Evolutionary conservation across 2,888 invertebrate genomes (phyloP).

Genomic region (Apotomis capreana): DNA sequence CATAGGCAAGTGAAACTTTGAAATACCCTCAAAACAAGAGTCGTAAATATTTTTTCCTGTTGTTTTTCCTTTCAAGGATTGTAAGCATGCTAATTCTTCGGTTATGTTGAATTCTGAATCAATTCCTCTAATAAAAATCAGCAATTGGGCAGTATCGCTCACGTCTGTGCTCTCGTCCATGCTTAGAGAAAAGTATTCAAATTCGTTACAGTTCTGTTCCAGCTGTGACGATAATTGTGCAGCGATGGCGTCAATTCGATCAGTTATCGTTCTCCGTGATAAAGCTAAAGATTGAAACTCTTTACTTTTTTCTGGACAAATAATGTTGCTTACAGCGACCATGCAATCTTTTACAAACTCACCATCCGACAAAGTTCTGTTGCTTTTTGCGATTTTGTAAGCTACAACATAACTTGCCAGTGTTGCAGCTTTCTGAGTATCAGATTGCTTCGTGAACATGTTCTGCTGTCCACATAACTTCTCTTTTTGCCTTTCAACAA

Average conservation of each 20-base stretch:
- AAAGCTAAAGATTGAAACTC: constrained; percentile 17
- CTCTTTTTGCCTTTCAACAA: not conserved
- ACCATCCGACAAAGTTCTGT: constrained; percentile 33
- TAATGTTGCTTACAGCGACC: constrained; percentile 37
- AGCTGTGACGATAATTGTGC: not conserved
- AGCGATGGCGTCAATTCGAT: not conserved
- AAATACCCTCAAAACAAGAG: constrained; percentile 40
- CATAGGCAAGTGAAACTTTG: constrained; percentile 40
- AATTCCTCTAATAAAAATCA: constrained; percentile 46
- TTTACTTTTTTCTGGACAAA: constrained; percentile 40
- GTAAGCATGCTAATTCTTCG: constrained; percentile 43
- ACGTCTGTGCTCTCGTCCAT: constrained; percentile 49
- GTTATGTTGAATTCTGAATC: constrained; percentile 43
- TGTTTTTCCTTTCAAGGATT: constrained; percentile 43
- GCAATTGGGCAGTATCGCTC: constrained; percentile 42
- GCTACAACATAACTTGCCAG: constrained; percentile 31
- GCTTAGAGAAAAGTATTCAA: constrained; percentile 30
- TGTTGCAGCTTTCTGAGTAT: not conserved
- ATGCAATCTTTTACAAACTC: constrained; percentile 42
- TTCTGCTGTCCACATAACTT: not conserved
- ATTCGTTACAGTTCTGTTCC: not conserved
- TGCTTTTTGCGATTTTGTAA: constrained; percentile 34
- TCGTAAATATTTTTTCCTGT: constrained; percentile 43
- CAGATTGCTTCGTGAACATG: constrained; percentile 1
- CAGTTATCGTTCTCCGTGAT: not conserved